Evolutionary conservation across 2,888 invertebrate genomes (phyloP), one percentile per base, ranked within the genome.

Genomic region (Quadroppia sp.): DNA sequence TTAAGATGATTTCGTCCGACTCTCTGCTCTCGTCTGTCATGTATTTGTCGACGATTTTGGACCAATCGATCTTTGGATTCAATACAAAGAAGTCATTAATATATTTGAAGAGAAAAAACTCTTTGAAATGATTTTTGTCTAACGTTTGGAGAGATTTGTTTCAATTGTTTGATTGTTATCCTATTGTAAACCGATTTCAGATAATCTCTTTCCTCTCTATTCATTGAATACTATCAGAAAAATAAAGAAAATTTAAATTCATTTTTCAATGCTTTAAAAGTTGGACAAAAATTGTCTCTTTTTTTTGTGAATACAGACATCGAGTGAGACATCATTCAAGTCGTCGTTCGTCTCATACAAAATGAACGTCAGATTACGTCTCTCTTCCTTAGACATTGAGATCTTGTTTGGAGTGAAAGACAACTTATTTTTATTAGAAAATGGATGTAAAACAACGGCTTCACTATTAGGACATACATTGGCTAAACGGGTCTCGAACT

Each of bases 111-210:
- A n/a, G n/a, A n/a, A n/a, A n/a, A n/a, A n/a, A n/a, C n/a, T n/a
- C n/a, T n/a, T n/a, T n/a, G n/a, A n/a, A n/a, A n/a, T n/a, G n/a
- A n/a, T n/a, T n/a, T n/a, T n/a, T n/a, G 23, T 4, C 80, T 80
- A 84, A 89, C 93, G 78, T 87, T 88, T 2, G 82, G 81, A 4
- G 80, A 80, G n/a, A 80, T 69, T 53, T 85, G 80, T 80, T 91
- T 88, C 56, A 96, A 82, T 79, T 94, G 87, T 1, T 83, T 82
- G n/a, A 95, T 84, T 0, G 90, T 90, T 88, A 92, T 92, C 7
- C 92, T 90, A 80, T 96, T 94, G 85, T 95, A 95, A 20, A 94
- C 85, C 77, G 89, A 89, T 4, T 91, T 89, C 11, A 92, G 91
- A 81, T 96, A 94, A 77, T 95, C 87, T 59, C 94, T 87, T 83